Percentiles rank a stretch among this genome's conserved stretches.
phyloP scores from a whole-genome alignment of 1,140 invertebrate genomes.

The Arion vulgaris region DNA sequence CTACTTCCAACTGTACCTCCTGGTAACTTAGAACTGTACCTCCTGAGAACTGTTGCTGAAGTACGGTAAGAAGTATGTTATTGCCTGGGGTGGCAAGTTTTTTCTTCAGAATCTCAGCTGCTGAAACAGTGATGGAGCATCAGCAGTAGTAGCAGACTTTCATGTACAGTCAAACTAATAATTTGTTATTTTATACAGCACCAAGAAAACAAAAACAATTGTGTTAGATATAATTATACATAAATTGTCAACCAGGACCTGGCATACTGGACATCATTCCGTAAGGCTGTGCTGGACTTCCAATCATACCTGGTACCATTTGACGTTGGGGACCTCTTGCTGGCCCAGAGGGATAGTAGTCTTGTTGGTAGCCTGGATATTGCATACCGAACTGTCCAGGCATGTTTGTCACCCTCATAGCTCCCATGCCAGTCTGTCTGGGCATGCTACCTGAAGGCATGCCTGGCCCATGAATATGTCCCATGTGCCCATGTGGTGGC shows the following conservation, averaged over 20 bases:
- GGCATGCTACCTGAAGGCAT: constrained; percentile 15
- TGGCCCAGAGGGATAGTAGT: constrained; percentile 21
- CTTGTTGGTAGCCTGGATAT: constrained; percentile 33
- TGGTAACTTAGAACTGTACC: too few relatives aligned
- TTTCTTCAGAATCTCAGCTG: too few relatives aligned
- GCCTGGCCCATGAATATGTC: constrained; percentile 25
- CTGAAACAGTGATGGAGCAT: too few relatives aligned
- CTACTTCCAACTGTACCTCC: too few relatives aligned
- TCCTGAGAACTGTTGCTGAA: too few relatives aligned
- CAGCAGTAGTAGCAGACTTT: too few relatives aligned
- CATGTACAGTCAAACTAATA: background rate
- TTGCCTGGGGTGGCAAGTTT: too few relatives aligned
- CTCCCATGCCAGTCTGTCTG: constrained; percentile 23
- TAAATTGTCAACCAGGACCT: constrained; percentile 25
- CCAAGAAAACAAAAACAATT: too few relatives aligned
- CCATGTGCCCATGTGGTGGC: constrained; percentile 12
- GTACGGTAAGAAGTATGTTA: too few relatives aligned
- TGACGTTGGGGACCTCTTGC: constrained; percentile 25
- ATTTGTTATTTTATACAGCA: too few relatives aligned
- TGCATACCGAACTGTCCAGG: constrained; percentile 34
- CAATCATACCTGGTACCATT: constrained; percentile 35
- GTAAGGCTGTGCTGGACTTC: constrained; percentile 19
- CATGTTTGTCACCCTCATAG: constrained; percentile 28
- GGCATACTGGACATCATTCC: constrained; percentile 30
- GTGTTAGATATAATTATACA: too few relatives aligned